Evolutionary conservation across 2,888 invertebrate species (phyloP), one percentile per base, ranked within the genome.

Genomic region (Lasioglossum marginatum): DNA sequence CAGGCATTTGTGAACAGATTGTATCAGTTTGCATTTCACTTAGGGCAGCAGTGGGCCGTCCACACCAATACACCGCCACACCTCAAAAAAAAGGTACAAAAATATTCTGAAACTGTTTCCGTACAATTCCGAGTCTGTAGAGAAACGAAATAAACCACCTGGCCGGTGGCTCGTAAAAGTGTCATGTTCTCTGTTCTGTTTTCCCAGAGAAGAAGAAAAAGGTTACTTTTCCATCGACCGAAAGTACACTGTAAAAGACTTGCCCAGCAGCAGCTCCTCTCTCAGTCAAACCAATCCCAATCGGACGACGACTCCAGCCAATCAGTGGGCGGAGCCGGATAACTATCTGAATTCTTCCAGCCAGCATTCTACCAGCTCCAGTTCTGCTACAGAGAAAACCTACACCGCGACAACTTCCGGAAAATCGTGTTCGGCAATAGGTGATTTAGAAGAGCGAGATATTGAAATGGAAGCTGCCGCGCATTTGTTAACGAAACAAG

Each of bases 141-240:
- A 31, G 8, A 75, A 23, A 70, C 52, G 34, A 71, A 57, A 23
- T n/a, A 45, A 43, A 16, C 60, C 48, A 10, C 37, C 31, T 31
- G 40, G 12, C 27, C 34, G 37, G 6, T 63, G 57, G 45, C 43
- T 14, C 52, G 27, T 48, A 31, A 48, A 75, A 79, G 60, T 23
- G 60, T 60, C n/a, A 34, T 40, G 4, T 78, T 31, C 3, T 37
- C 31, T 12, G 37, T 82, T 79, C 19, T 87, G 52, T 75, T 70
- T 19, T 93, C 94, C 84, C 95, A 97, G 97, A 97, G 97, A 97
- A 96, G 97, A 96, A 95, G 97, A 97, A 96, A 96, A 96, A 96
- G 97, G 95, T 97, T 97, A 96, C 97, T 97, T 96, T 98, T 98
- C 96, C 97, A 98, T 96, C 96, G 98, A 96, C 97, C 97, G 96